Conservation (phyloP, 2,797 vertebrate genomes). For the Sebastes trivittatus region DNA sequence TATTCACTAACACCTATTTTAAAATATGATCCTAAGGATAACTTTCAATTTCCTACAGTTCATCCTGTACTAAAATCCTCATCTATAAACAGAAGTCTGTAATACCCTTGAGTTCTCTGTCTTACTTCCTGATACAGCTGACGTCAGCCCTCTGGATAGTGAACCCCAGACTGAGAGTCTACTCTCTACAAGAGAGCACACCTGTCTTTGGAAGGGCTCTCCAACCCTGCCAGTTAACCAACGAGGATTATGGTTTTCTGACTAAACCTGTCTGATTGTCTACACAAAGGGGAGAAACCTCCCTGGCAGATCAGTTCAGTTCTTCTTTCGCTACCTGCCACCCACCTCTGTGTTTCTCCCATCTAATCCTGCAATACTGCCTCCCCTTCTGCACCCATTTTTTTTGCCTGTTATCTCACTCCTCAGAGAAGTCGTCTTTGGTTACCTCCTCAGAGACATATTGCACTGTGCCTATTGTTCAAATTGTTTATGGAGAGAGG, state of each 20-base stretch:
- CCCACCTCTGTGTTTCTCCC: slow-evolving; percentile 37
- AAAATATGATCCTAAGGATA: not conserved
- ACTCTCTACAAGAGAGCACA: slow-evolving; percentile 27
- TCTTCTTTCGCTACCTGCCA: slow-evolving; percentile 22
- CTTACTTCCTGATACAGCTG: slow-evolving; percentile 3
- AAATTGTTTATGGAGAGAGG: slow-evolving; percentile 64
- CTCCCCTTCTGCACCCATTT: slow-evolving; percentile 7
- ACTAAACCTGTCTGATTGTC: slow-evolving; percentile 41
- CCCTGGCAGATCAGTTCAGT: slow-evolving; percentile 32
- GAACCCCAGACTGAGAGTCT: slow-evolving; percentile 27
- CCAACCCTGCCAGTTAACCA: slow-evolving; percentile 36
- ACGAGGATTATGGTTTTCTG: slow-evolving; percentile 38
- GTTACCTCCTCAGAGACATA: slow-evolving; percentile 67
- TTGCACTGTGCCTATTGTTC: slow-evolving; percentile 63
- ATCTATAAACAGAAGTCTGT: not conserved
- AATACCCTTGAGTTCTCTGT: not conserved
- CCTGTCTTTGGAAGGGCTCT: slow-evolving; percentile 47
- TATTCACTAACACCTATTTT: not conserved
- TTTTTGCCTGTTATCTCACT: slow-evolving; percentile 31
- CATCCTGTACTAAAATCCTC: not conserved
- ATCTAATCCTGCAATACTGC: slow-evolving; percentile 47
- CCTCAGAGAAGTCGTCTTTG: slow-evolving; percentile 41
- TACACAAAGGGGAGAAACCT: slow-evolving; percentile 59
- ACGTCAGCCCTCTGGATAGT: slow-evolving; percentile 16
- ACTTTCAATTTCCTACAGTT: not conserved